Evolutionary conservation across 2,888 invertebrate species (phyloP), one percentile per base, ranked within the genome.

Genomic region (Diplolepis rosae): DNA sequence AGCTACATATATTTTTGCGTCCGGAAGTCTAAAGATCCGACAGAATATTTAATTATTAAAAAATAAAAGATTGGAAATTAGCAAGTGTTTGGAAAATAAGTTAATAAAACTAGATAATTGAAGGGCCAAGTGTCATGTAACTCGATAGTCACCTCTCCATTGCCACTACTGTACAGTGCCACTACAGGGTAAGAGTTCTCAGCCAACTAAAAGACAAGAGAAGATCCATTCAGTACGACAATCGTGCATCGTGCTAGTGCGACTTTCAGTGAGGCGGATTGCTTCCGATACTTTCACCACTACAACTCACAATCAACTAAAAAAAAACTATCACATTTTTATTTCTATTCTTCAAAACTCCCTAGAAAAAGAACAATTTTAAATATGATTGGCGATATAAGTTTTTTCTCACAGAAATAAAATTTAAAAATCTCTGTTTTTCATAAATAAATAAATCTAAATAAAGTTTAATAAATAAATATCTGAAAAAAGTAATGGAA

Each of bases 81-180:
- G 65, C 15, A 66, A 42, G 28, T 61, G 42, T n/a, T n/a, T n/a
- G n/a, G n/a, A n/a, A n/a, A n/a, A n/a, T n/a, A n/a, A n/a, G n/a
- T n/a, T n/a, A n/a, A n/a, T n/a, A n/a, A n/a, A n/a, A n/a, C n/a
- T n/a, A n/a, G n/a, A n/a, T n/a, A 51, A 66, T 27, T n/a, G n/a
- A n/a, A 22, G 56, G 65, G n/a, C 45, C 45, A 56, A 69, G 65
- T 68, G 28, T 67, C 56, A 45, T 45, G 69, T 56, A 73, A 71
- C 71, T 68, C 70, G 71, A 79, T 79, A 79, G 75, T 79, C 79
- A 79, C 79, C 79, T 79, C 79, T 74, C 69, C 76, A 79, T 79
- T 74, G 68, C 65, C 68, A 65, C 50, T 69, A 73, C 73, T 73
- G 73, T 69, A 73, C 70, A 71, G 74, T 75, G 74, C 71, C 75